Evolutionary conservation across 64 coral and sea anemone genomes (phyloP), one percentile per base, ranked within the genome.

Genomic region (Montipora efflorescens): DNA sequence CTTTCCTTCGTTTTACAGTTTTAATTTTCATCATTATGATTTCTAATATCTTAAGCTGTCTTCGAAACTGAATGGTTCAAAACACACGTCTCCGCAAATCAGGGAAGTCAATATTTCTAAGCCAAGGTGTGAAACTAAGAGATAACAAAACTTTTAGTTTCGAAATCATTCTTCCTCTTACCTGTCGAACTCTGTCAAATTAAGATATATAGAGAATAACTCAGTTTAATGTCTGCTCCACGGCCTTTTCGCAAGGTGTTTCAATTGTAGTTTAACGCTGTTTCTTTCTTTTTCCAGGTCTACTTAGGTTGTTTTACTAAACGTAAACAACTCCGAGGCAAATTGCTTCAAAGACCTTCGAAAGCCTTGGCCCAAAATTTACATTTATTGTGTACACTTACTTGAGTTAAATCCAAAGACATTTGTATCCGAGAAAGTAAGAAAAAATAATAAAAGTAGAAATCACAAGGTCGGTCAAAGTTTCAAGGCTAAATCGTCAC

Each of bases 21-120:
- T 70, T 67, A 84, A 84, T 84, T 84, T 67, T 48, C 81, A 84
- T 84, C 43, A 67, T 36, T 51, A 7, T 72, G 82, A 86, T 86
- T 86, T 48, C 67, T 68, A 18, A 86, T 22, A 71, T 86, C 64
- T 86, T 71, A 86, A 86, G 64, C 46, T 86, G 82, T 86, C 82
- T 86, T 86, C 20, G 53, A 20, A 50, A 36, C 61, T 50, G 66
- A 47, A 46, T 36, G 25, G 61, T 0, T 43, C 2, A 20, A 70
- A 69, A 45, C 45, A 71, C 19, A 71, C n/a, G 82, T 86, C 82
- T 86, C 82, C 82, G 82, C 47, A 71, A 71, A 69, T 67, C 18
- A 10, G 36, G 16, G 43, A 72, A 71, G 19, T 50, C 28, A 86
- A 5, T 86, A 47, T 16, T 69, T 44, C 55, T 14, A 16, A 59